A percentile compares a stretch with the other conserved stretches of the same genome.
phyloP scores from a whole-genome alignment of 2,797 vertebrate genomes.

The Spinibarbus caldwelli region DNA sequence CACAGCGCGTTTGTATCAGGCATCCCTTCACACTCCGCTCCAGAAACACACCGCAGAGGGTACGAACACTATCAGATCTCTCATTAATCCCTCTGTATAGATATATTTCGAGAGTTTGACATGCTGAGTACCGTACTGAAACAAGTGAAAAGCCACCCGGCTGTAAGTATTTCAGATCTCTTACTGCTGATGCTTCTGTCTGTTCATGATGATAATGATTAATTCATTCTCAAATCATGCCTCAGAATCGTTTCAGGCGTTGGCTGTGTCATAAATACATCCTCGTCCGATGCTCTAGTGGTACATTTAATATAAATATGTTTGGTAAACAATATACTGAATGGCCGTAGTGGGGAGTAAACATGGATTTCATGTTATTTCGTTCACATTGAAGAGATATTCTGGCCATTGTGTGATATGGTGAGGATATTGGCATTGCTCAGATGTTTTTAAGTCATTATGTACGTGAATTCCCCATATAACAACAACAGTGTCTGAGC shows the following conservation, averaged over 20 bases:
- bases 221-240: not conserved
- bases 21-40: not conserved
- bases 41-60: not conserved
- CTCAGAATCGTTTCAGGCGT: not conserved
- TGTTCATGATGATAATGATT: not conserved
- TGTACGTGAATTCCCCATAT: not conserved
- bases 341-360: too few relatives aligned
- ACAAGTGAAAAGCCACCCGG: conserved; percentile 74
- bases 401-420: not conserved
- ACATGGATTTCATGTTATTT: not conserved
- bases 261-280: not conserved
- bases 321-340: not conserved
- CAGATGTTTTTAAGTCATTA: not conserved
- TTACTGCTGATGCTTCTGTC: not conserved
- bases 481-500: not conserved
- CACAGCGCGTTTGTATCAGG: not conserved
- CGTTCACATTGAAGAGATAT: not conserved
- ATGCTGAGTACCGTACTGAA: conserved; percentile 68
- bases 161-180: conserved; percentile 67
- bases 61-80: not conserved
- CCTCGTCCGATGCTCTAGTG: not conserved
- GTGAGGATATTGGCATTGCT: not conserved
- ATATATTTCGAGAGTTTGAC: not conserved
- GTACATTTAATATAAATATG: not conserved
- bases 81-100: not conserved